A percentile compares a stretch with the other conserved stretches of the same genome.
Conservation (phyloP, 2,113 vertebrate genomes). For the Aegypius monachus region DNA sequence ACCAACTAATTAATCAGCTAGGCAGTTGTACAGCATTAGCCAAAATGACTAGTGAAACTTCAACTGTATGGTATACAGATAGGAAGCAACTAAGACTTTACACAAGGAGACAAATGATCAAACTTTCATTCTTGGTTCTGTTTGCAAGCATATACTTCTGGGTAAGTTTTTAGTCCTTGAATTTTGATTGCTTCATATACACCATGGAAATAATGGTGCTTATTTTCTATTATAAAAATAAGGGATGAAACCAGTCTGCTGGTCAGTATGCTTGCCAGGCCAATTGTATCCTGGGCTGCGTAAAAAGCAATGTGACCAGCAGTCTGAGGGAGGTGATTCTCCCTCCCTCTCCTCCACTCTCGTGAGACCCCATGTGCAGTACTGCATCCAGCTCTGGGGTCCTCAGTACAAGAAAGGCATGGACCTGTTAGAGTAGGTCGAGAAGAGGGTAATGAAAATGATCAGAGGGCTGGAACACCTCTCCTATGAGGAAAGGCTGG, state of each 20-base stretch:
- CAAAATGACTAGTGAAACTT: background rate
- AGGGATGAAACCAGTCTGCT: background rate
- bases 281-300: background rate
- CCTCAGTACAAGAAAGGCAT: background rate
- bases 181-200: background rate
- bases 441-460: background rate
- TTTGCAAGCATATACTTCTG: background rate
- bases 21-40: background rate
- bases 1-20: background rate
- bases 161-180: background rate
- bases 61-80: background rate
- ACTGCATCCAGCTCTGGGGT: background rate
- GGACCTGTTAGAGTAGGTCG: background rate
- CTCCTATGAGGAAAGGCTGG: background rate
- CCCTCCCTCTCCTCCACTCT: background rate
- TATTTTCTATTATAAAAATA: background rate
- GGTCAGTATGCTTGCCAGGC: background rate
- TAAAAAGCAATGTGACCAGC: background rate
- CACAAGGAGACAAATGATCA: background rate
- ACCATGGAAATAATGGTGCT: background rate
- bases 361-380: fast-evolving
- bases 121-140: background rate
- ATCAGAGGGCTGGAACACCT: background rate
- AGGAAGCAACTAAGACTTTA: background rate
- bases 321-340: background rate